Conservation (phyloP, 2,888 invertebrate genomes). For the Ceratothoa steindachneri region DNA sequence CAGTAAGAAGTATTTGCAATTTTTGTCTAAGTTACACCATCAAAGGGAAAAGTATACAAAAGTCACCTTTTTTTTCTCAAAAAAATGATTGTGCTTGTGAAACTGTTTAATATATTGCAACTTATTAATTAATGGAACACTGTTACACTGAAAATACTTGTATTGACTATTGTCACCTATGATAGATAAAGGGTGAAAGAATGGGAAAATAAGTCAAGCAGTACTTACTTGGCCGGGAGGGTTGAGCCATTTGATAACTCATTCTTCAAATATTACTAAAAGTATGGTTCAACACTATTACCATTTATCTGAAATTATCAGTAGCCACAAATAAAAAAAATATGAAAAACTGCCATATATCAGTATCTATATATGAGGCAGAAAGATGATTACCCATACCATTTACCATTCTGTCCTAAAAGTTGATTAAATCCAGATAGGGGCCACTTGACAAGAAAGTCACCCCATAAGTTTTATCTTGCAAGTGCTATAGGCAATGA, state of each 20-base stretch:
- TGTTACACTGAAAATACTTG: background rate
- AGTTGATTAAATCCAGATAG: too few species aligned
- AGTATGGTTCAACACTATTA: conserved; percentile 17
- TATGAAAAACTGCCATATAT: background rate
- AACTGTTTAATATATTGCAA: background rate
- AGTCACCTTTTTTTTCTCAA: too few species aligned
- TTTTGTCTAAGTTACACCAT: too few species aligned
- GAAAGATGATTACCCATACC: background rate
- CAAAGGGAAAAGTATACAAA: too few species aligned
- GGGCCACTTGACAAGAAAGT: too few species aligned
- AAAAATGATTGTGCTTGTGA: too few species aligned
- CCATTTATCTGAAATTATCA: conserved; percentile 24
- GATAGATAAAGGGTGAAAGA: too few species aligned
- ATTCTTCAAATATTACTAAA: conserved; percentile 16
- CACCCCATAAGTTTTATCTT: too few species aligned
- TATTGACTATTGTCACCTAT: too few species aligned
- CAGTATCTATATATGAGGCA: conserved; percentile 20
- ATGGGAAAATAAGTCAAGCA: background rate
- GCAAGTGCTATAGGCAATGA: too few species aligned
- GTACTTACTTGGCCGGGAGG: conserved; percentile 42
- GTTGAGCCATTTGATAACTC: conserved; percentile 47
- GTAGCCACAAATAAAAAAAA: background rate
- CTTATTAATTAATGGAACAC: background rate
- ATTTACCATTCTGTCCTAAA: background rate
- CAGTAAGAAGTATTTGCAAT: too few species aligned